phyloP scores from a whole-genome alignment of 2,113 vertebrate species.

The Callorhinus ursinus region DNA sequence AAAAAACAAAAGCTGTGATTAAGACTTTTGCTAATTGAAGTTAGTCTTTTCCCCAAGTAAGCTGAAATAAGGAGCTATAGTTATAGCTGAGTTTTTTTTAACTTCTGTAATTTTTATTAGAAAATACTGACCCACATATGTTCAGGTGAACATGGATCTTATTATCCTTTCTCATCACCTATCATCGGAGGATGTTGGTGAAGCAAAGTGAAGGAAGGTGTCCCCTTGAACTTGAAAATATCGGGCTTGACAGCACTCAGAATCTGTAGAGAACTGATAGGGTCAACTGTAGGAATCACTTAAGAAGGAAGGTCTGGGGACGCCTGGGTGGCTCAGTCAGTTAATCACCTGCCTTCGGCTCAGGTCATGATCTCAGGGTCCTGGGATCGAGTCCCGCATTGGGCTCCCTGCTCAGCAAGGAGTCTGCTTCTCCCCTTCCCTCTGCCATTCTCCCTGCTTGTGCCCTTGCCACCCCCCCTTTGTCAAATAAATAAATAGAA shows the following conservation, averaged over 20 bases:
- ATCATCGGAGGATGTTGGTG: not conserved
- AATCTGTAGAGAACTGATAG: not conserved
- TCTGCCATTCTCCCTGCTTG: not conserved
- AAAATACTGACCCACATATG: not conserved
- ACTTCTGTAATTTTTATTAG: conserved; percentile 35
- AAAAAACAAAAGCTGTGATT: conserved; percentile 46
- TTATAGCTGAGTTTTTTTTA: not conserved
- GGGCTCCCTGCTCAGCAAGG: not conserved
- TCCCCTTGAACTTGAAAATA: not conserved
- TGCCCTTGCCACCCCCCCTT: not conserved
- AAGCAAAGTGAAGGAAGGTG: not conserved
- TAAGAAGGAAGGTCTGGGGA: not conserved
- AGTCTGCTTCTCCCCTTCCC: not conserved
- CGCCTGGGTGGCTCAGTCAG: not conserved
- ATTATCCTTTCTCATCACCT: not conserved
- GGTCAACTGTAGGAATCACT: not conserved
- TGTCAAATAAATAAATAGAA: not conserved
- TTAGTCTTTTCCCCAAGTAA: not conserved
- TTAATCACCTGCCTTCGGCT: not conserved
- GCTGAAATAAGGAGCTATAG: conserved; percentile 27
- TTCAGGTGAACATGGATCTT: not conserved
- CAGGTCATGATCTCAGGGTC: not conserved
- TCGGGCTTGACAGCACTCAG: not conserved
- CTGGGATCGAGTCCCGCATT: not conserved
- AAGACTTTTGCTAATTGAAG: conserved; percentile 48